Conservation (phyloP, 2,888 invertebrate genomes). For the Sericinus montela region DNA sequence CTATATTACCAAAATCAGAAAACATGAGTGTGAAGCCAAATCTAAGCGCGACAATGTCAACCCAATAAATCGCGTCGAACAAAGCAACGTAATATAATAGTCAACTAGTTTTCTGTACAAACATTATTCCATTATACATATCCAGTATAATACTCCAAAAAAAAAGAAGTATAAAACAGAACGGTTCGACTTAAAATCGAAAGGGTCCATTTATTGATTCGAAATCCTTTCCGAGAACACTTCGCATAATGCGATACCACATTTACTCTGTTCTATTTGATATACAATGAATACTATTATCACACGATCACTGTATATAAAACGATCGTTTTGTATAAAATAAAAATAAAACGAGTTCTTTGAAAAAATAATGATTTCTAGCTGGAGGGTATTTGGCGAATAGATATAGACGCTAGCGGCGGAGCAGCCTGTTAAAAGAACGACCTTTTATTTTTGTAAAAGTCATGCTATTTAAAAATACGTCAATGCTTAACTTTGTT, state of each 20-base stretch:
- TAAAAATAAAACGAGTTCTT: conserved; percentile 10
- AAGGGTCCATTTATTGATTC: conserved; percentile 47
- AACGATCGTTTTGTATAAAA: conserved; percentile 5
- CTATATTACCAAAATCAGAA: too few relatives aligned
- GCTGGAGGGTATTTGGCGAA: not conserved
- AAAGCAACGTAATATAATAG: too few relatives aligned
- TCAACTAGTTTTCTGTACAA: too few relatives aligned
- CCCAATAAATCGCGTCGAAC: too few relatives aligned
- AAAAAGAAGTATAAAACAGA: conserved; percentile 15
- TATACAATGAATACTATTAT: conserved; percentile 37
- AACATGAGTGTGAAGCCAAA: too few relatives aligned
- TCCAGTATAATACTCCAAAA: not conserved
- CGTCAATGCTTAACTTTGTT: too few relatives aligned
- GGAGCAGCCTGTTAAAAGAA: conserved; percentile 10
- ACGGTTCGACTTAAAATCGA: conserved; percentile 26
- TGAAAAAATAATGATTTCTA: conserved; percentile 9
- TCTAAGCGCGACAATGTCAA: too few relatives aligned
- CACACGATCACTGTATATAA: not conserved
- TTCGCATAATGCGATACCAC: conserved; percentile 54
- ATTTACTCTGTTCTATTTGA: conserved; percentile 55
- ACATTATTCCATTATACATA: too few relatives aligned
- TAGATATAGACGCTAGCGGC: conserved; percentile 3
- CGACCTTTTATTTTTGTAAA: not conserved
- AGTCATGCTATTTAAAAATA: too few relatives aligned
- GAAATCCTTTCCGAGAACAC: conserved; percentile 53